Base-by-base conservation (phyloP, 1,140 invertebrate genomes). In the Bombus waltoni region DNA sequence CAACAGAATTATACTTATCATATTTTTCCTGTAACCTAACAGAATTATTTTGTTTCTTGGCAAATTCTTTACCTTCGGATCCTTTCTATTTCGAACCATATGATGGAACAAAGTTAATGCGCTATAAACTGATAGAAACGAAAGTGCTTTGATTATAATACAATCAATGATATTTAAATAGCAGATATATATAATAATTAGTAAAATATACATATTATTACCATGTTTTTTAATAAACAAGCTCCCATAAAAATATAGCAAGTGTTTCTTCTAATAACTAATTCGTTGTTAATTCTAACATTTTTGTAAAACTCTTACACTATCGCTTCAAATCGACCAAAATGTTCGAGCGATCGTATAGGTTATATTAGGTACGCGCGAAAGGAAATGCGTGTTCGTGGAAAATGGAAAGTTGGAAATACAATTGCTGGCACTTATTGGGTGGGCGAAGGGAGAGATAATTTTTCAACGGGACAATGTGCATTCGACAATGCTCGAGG, bases 401-500 rank as follows among this genome's bases (percentile, higher is more conserved):
- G 2, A 10, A 32, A n/a, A 44, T 47, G 71, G 15, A 47, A 32
- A 44, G 71, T 32, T 32, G 2, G 42, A 32, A 44, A 44, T n/a
- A 47, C 40, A 32, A 73, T 73, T 47, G 71, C 44, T 9, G 42
- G 10, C 11, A 57, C 25, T 59, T 76, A 76, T 57, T 76, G 74
- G 53, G 10, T 38, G 3, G 11, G 18, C 10, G n/a, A 44, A 6
- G 15, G 35, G 35, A 47, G 35, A 18, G n/a, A 79, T 79, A 70
- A 79, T 79, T 79, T 79, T 79, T 66, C 65, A 35, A 25, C 62
- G 9, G 42, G 77, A 47, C 77, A 79, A 44, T 68, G 53, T 68
- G 40, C 32, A 68, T 47, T 68, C 42, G 77, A 79, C 42, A 65
- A 35, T 38, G 77, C 42, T 79, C n/a, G 11, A 47, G 42, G 42